These are phyloP conservation scores for Furnarius figulus DNA, from an alignment of 2,113 vertebrate species.

Conservation along the genomic window DNA sequence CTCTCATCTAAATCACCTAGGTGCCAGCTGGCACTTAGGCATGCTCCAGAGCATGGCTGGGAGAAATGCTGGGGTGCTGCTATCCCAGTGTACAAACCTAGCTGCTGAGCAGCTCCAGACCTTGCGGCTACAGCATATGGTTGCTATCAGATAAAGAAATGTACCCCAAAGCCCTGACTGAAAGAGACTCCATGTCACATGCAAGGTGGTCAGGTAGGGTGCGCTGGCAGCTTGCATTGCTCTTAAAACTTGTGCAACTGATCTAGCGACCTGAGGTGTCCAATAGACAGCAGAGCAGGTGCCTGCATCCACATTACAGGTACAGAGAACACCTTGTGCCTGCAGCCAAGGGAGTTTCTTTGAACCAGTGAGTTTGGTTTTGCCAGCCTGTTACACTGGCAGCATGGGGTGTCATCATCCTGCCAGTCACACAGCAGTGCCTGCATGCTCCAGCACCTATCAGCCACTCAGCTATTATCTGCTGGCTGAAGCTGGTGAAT, in stretches of 20 bases:
- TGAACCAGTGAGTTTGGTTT: background rate
- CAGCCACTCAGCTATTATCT: background rate
- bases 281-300: fast-evolving
- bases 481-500: background rate
- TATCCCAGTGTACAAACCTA: fast-evolving
- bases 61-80: background rate
- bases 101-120: background rate
- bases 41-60: background rate
- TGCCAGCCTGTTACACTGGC: background rate
- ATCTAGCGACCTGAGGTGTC: background rate
- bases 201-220: fast-evolving
- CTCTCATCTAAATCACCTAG: background rate
- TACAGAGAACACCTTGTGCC: background rate
- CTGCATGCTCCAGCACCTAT: background rate
- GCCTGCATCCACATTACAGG: background rate
- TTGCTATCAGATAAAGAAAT: background rate
- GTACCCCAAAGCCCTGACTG: background rate
- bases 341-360: background rate
- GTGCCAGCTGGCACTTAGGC: background rate
- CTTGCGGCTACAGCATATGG: fast-evolving
- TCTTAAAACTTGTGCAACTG: background rate
- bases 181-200: background rate
- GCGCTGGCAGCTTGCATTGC: background rate
- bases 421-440: background rate
- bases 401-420: background rate